Base-by-base conservation (phyloP, 2,797 vertebrate species). In the Perodicticus potto region DNA sequence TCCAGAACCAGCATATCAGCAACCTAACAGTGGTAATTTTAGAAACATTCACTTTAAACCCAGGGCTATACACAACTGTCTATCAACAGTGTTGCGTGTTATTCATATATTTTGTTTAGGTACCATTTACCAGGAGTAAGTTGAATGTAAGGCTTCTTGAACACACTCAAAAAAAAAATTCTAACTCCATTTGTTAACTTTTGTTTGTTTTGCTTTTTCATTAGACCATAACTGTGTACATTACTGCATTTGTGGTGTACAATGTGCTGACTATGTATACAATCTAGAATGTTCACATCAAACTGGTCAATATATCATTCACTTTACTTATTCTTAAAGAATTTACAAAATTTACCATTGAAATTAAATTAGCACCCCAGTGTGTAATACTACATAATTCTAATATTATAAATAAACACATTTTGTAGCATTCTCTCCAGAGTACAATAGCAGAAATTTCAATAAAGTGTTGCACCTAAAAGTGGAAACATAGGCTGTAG, bases 21-120 rank as follows among this genome's bases (percentile, higher is more conserved):
- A 94, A 67, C 77, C 89, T 73, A 96, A 97, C 34, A 94, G 53
- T 74, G 94, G 82, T 89, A 93, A 93, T 95, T 96, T 97, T 70
- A 94, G 40, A 94, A 89, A 91, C 43, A 43, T 70, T 96, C 77
- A 77, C 43, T 86, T 84, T 91, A 87, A 95, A 78, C 40, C 49
- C 29, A 92, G 63, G 12, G 25, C 73, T 80, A 27, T 61, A 27
- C 8, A 59, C 29, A 92, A 45, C 93, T 45, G 37, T 84, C 89
- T 94, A 85, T 96, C 57, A 95, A 65, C 29, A 34, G 25, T 76
- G 23, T 87, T 65, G 86, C 59, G 69, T 94, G 37, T 61, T 84
- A 89, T 86, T 89, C 80, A 78, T 81, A 63, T 87, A 59, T 55
- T 96, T 91, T 74, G 7, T 78, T 69, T 94, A 37, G 73, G 17